Evolutionary conservation across 2,797 vertebrate species (phyloP).

Genomic region (Craterocephalus amniculus): DNA sequence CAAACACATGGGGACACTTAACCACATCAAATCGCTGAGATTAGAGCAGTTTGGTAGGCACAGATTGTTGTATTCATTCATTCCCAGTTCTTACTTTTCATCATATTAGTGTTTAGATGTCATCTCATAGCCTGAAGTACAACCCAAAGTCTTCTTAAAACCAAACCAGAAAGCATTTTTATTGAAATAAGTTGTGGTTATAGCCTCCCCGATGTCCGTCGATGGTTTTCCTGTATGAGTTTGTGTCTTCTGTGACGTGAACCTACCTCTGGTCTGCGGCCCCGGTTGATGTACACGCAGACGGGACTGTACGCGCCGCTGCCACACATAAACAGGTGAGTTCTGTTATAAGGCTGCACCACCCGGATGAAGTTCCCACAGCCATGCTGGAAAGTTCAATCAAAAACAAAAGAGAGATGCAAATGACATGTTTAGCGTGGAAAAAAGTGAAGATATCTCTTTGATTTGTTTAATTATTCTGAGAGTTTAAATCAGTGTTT

Average conservation of each 20-base stretch:
- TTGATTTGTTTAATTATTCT: too few species aligned
- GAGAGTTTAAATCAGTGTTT: not conserved
- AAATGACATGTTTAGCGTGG: not conserved
- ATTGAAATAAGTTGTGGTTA: not conserved
- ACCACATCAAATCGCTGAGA: not conserved
- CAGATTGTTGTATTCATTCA: not conserved
- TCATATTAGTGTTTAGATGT: not conserved
- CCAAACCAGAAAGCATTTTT: not conserved
- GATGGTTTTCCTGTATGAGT: slow-evolving; percentile 10
- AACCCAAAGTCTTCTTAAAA: not conserved
- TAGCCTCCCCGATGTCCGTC: not conserved
- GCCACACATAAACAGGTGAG: slow-evolving; percentile 95
- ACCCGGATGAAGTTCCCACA: slow-evolving; percentile 97
- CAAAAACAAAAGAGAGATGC: slow-evolving; percentile 4
- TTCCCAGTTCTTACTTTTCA: not conserved
- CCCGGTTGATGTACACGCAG: slow-evolving; percentile 93
- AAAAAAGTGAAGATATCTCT: not conserved
- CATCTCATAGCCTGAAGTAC: not conserved
- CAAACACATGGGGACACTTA: slow-evolving; percentile 7
- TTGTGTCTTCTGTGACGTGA: slow-evolving; percentile 27
- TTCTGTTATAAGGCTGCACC: slow-evolving; percentile 94
- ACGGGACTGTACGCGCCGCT: slow-evolving; percentile 97
- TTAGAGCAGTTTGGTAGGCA: not conserved
- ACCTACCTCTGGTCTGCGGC: slow-evolving; percentile 92
- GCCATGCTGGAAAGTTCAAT: slow-evolving; percentile 85